Base-by-base conservation (phyloP, 2,888 invertebrate genomes). In the Apocheima hispidaria region DNA sequence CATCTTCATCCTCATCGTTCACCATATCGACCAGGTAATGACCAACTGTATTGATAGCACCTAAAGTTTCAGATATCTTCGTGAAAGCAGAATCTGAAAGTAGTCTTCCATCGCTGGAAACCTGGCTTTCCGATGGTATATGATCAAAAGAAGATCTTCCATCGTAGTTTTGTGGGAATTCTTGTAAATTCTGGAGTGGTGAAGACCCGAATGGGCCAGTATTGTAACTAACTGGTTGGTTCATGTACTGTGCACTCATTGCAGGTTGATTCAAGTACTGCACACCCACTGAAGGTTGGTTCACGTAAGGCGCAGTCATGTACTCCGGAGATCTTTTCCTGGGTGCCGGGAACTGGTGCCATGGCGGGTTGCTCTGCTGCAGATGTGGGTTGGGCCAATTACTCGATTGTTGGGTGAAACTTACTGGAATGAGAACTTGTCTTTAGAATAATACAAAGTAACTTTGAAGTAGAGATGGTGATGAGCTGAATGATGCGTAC, bases 31-130 rank as follows among this genome's bases (percentile, higher is more conserved):
- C 96, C 68, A 98, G 93, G 79, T 96, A 97, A 79, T 96, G 95
- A 0, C 97, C 97, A 0, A 98, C 96, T 1, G 97, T 97, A 71
- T 97, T 97, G 14, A 98, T 93, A 3, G 97, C 97, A 30, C 97
- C 97, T 33, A 95, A 78, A 0, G 95, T 95, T 81, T 95, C 95
- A 0, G 95, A 94, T 74, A 95, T 94, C 70, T 90, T 93, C 56
- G 93, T 91, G 66, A 95, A 95, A 5, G 95, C 94, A 4, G 94
- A 94, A 23, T 94, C 93, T 1, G 95, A 95, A 0, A 95, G 83
- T 3, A 94, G 75, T 44, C 95, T 88, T 5, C 94, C 94, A 67
- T 93, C 89, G 46, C 88, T 87, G 12, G 86, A 77, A 4, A 71
- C 65, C 78, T 61, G 61, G 20, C 74, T 78, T 6, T 64, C 60